Evolutionary conservation across 1,140 invertebrate species (phyloP).

Genomic region (Protaetia brevitarsis): DNA sequence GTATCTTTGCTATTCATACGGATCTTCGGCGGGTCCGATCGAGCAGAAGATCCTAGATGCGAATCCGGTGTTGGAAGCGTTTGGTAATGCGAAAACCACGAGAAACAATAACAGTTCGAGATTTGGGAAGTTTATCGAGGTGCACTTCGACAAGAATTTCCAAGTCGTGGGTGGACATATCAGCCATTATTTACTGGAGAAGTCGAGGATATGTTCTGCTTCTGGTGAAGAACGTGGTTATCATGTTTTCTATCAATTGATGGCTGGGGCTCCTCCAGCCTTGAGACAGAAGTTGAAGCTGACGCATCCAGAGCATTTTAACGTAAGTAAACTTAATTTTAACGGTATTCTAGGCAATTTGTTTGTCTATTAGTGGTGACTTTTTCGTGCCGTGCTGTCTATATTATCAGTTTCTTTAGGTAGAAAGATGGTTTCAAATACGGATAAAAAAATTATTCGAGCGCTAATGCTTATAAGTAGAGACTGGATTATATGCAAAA

Average conservation of each 20-base stretch:
- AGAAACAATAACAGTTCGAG: conserved; percentile 92
- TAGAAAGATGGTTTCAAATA: no score
- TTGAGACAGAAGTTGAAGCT: conserved; percentile 73
- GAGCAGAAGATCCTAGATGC: conserved; percentile 96
- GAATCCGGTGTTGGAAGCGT: conserved; percentile 94
- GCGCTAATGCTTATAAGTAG: no score
- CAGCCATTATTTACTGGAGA: conserved; percentile 93
- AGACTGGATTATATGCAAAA: no score
- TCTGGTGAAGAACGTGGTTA: conserved; percentile 88
- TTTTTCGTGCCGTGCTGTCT: no score
- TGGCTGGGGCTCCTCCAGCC: conserved; percentile 81
- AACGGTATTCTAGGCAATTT: no score
- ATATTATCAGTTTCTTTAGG: no score
- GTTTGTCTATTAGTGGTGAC: no score
- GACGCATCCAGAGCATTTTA: conserved; percentile 83
- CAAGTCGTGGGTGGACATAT: conserved; percentile 91
- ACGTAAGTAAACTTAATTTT: conserved; percentile 55
- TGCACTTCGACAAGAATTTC: conserved; percentile 87
- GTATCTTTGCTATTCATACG: conserved; percentile 88
- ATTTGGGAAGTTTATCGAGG: conserved; percentile 98
- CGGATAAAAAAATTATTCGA: no score
- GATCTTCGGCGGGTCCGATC: conserved; percentile 76
- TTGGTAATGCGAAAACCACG: conserved; percentile 96
- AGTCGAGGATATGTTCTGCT: conserved; percentile 86
- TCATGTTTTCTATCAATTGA: conserved; percentile 94